Evolutionary conservation across 2,113 vertebrate species (phyloP), one percentile per base, ranked within the genome.

Genomic region (Helogale parvula): DNA sequence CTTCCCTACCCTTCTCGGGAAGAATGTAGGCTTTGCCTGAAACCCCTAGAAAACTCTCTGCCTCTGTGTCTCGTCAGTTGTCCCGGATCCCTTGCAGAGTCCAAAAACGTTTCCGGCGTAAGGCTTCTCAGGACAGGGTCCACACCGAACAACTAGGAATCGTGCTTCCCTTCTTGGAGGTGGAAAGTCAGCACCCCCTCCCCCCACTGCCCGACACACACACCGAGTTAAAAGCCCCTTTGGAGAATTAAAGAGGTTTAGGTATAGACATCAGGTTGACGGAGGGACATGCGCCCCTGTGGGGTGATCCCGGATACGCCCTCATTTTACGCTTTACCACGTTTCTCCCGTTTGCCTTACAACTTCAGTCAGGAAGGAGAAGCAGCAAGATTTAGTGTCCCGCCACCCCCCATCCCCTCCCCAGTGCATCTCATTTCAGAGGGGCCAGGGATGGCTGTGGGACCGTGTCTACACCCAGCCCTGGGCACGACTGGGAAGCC

Each of bases 221-320:
- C 57, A 23, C 77, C 0, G 10, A 38, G 52, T 66, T 41, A 27
- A 13, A 2, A 16, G 57, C 74, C 45, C 4, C 88, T 74, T 35
- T 74, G 13, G 85, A 52, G 68, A 81, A 7, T 0, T 1, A 5
- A 57, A 38, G 65, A n/a, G 7, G 84, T 25, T 47, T 2, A 11
- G 41, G 84, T 1, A 3, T 5, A 57, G 82, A 25, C 21, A 15
- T 17, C 60, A 29, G 47, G 54, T 2, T 29, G 60, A 6, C 3
- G 3, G 41, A 8, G 66, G 27, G 27, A 63, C 0, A 7, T 0
- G 12, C 12, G 27, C n/a, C 68, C 38, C 87, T 77, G 25, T 9
- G 38, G 25, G 21, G 45, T 0, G 3, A 60, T 16, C 38, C 2
- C 0, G 23, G 52, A 35, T 7, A 82, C 71, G 5, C 15, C 52